Conservation (phyloP, 2,888 invertebrate species). For the Dynastes tityus region DNA sequence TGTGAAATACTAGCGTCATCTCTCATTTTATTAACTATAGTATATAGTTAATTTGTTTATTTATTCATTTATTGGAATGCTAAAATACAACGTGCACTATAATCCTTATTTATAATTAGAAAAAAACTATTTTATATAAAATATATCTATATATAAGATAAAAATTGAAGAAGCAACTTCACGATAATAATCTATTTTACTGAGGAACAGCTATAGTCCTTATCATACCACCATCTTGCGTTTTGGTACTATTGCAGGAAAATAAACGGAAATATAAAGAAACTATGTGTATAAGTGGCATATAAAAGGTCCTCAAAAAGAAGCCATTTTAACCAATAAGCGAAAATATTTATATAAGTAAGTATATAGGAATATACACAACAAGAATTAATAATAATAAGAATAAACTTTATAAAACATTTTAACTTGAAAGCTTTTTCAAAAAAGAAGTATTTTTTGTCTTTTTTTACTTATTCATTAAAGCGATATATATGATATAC, state of each 20-base stretch:
- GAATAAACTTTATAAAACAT: too few relatives aligned
- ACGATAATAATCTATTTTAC: conserved; percentile 37
- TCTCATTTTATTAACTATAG: conserved; percentile 47
- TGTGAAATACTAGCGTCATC: conserved; percentile 60
- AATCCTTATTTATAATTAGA: conserved; percentile 49
- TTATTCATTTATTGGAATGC: conserved; percentile 63
- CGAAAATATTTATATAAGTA: not conserved
- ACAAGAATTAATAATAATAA: conserved; percentile 28
- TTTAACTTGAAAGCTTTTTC: not conserved
- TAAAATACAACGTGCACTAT: conserved; percentile 64
- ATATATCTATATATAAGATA: conserved; percentile 50
- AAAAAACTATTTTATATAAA: conserved; percentile 33
- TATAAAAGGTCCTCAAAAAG: conserved; percentile 12
- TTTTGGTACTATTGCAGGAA: conserved; percentile 7
- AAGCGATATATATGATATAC: conserved; percentile 12
- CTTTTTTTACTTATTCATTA: conserved; percentile 10
- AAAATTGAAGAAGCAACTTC: conserved; percentile 35
- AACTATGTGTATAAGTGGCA: conserved; percentile 14
- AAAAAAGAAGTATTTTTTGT: conserved; percentile 26
- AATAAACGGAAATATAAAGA: not conserved
- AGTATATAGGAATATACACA: conserved; percentile 1
- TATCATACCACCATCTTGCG: conserved; percentile 43
- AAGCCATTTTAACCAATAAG: conserved; percentile 9
- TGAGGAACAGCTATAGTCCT: conserved; percentile 20
- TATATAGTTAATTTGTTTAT: conserved; percentile 16